These are phyloP conservation scores for Pollachius pollachius DNA, from an alignment of 2,113 vertebrate species.

Conservation along the genomic window DNA sequence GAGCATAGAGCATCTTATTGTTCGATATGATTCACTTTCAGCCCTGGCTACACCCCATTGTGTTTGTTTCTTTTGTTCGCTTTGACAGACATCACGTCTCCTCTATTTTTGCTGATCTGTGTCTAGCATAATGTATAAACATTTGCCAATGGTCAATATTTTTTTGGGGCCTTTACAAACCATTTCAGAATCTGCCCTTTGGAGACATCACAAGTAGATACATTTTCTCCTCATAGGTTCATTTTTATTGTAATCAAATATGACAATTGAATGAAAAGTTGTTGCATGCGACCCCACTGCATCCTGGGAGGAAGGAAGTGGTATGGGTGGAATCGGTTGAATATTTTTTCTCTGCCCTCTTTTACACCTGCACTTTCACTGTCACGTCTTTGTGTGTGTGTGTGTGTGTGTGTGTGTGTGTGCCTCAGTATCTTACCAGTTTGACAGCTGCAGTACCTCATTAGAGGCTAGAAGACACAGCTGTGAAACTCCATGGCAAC, in stretches of 20 bases:
- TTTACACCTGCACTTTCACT: not conserved
- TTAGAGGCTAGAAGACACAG: constrained; percentile 56
- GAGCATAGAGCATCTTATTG: not conserved
- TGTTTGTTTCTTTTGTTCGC: not conserved
- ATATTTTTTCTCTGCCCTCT: not conserved
- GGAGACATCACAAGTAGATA: no score
- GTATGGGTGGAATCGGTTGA: constrained; percentile 2
- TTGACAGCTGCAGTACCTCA: constrained; percentile 57
- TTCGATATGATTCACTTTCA: not conserved
- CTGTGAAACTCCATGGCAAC: constrained; percentile 62
- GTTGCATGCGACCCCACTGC: constrained; percentile 9
- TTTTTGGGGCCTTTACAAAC: no score
- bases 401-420: constrained; percentile 9
- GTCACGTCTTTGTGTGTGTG: not conserved
- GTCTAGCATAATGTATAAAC: not conserved
- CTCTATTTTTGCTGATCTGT: no score
- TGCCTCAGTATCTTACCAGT: constrained; percentile 5
- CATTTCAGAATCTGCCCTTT: no score
- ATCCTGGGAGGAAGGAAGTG: constrained; percentile 55
- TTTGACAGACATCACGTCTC: not conserved
- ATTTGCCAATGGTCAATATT: not conserved
- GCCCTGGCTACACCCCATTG: not conserved
- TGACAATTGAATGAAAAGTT: constrained; percentile 8
- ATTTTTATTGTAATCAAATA: not conserved
- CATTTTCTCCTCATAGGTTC: no score